These are phyloP conservation scores for Hyles euphorbiae DNA, from an alignment of 1,140 invertebrate species.

Conservation along the genomic window DNA sequence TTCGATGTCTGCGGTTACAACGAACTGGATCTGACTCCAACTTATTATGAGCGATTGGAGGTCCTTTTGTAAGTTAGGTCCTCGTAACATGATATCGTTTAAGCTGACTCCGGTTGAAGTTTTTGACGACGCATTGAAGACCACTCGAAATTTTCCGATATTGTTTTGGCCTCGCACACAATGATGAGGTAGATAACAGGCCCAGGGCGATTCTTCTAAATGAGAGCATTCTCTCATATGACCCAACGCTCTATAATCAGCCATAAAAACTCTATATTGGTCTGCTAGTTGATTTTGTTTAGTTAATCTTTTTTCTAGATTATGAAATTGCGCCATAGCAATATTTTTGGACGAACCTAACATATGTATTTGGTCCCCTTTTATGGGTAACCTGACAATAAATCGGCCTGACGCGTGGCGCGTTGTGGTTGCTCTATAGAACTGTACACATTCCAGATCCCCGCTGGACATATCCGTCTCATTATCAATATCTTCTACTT, in stretches of 20 bases:
- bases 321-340: constrained; percentile 26
- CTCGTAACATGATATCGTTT: too few species aligned
- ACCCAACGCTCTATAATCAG: constrained; percentile 1
- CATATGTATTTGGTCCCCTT: constrained; percentile 7
- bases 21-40: too few species aligned
- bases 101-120: too few species aligned
- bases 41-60: too few species aligned
- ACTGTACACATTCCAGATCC: constrained; percentile 17
- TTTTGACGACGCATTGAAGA: too few species aligned
- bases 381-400: constrained; percentile 15
- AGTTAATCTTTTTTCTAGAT: constrained; percentile 18
- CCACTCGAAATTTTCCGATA: too few species aligned
- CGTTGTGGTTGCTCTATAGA: constrained; percentile 17
- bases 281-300: constrained; percentile 13
- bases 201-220: too few species aligned
- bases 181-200: too few species aligned
- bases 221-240: constrained; percentile 2
- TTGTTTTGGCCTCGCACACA: too few species aligned
- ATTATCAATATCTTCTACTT: constrained; percentile 20
- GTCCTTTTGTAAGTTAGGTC: too few species aligned
- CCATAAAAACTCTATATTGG: constrained; percentile 17
- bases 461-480: constrained; percentile 13
- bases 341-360: constrained; percentile 18
- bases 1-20: too few species aligned
- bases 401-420: constrained; percentile 14